Conservation (phyloP, 2,797 vertebrate genomes). For the Zenarchopterus dispar region DNA sequence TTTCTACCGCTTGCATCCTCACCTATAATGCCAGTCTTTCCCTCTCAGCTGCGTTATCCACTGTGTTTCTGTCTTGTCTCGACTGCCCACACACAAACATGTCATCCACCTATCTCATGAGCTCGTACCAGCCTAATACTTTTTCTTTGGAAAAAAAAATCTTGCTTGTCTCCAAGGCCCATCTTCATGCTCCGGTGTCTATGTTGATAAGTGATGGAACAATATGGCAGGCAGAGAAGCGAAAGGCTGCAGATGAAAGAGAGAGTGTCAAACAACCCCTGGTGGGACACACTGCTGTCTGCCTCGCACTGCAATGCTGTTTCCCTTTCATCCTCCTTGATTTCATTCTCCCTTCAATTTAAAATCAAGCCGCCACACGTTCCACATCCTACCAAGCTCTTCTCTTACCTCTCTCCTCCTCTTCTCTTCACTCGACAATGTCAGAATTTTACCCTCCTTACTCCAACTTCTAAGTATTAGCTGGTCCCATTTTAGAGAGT, state of each 20-base stretch:
- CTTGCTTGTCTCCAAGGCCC: slow-evolving; percentile 5
- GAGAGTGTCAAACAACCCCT: slow-evolving; percentile 58
- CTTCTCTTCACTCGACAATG: slow-evolving; percentile 10
- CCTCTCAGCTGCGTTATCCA: slow-evolving; percentile 9
- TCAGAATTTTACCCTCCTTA: slow-evolving; percentile 14
- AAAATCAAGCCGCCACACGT: slow-evolving; percentile 25
- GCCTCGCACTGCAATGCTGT: slow-evolving; percentile 24
- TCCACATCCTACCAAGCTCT: neutral
- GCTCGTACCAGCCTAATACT: slow-evolving; percentile 27
- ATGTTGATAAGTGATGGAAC: slow-evolving; percentile 59
- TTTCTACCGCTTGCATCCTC: slow-evolving; percentile 29
- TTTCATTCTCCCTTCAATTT: slow-evolving; percentile 20
- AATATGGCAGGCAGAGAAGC: slow-evolving; percentile 42
- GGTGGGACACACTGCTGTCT: slow-evolving; percentile 33
- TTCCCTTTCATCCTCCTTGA: slow-evolving; percentile 23
- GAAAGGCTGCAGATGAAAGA: slow-evolving; percentile 53
- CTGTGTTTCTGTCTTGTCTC: slow-evolving; percentile 5
- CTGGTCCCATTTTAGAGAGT: slow-evolving; percentile 12
- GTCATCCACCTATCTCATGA: slow-evolving; percentile 14
- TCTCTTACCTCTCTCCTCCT: neutral
- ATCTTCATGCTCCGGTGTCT: slow-evolving; percentile 21
- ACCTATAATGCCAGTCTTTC: slow-evolving; percentile 38
- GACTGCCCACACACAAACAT: slow-evolving; percentile 6
- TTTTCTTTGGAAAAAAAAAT: slow-evolving; percentile 7
- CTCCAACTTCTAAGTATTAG: slow-evolving; percentile 10